Base-by-base conservation (phyloP, 2,888 invertebrate species). In the Drepanosiphum platanoidis region DNA sequence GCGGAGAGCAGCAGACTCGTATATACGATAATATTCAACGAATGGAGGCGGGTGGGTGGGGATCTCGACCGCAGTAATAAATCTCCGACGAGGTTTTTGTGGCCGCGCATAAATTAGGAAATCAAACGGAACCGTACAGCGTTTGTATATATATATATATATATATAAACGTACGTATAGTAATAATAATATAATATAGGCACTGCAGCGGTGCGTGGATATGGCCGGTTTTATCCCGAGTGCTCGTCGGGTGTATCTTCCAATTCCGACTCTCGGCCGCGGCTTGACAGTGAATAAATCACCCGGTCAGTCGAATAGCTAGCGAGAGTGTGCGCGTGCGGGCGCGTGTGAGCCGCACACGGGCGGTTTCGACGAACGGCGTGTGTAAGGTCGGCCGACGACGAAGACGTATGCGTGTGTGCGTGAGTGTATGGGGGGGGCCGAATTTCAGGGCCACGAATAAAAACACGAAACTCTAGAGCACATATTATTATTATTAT, bases 61-160 rank as follows among this genome's bases (percentile, higher is more conserved):
- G 18, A 27, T 34, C 30, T 68, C 68, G 68, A 75, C 84, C 84
- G 77, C 64, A 39, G 84, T 58, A 77, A 84, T 84, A 84, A 84
- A 84, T 84, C 84, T 84, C 84, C 68, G 66, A 77, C 84, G 84
- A 84, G 84, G 84, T 84, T 84, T 84, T 84, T 84, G 84, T 84
- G 84, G 84, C 68, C 68, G 36, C 77, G 84, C 84, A 84, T 84
- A 84, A 84, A 84, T 84, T 84, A 84, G 84, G 84, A 84, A 84
- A 84, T 84, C 84, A 84, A 84, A 84, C 84, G 84, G 84, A 75
- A 75, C 52, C 75, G 83, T n/a, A n/a, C n/a, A n/a, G n/a, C n/a
- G n/a, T n/a, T n/a, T n/a, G n/a, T n/a, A n/a, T n/a, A n/a, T n/a
- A n/a, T n/a, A n/a, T n/a, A n/a, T n/a, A n/a, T n/a, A n/a, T n/a